Percentiles rank a stretch among this genome's conserved stretches.
Conservation (phyloP, 2,113 vertebrate species). For the Rallus limicola region DNA sequence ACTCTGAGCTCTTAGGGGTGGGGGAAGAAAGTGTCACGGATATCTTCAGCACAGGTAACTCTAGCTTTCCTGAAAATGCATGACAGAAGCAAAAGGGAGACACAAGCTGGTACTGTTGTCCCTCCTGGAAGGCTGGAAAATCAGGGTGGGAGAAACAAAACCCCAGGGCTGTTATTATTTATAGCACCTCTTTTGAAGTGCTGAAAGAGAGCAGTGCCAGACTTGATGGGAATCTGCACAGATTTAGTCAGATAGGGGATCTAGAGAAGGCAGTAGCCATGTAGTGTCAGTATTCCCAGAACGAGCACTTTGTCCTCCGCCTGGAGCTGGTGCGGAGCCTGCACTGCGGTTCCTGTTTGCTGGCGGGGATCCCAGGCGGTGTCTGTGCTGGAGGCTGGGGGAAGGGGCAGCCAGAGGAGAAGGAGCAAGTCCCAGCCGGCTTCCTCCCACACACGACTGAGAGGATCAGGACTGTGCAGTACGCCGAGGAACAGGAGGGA, state of each 20-base stretch:
- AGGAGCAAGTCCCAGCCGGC: not conserved
- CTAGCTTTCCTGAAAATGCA: not conserved
- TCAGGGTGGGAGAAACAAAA: not conserved
- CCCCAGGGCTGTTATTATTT: not conserved
- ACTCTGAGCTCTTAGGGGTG: no score
- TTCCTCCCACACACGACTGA: fast-evolving
- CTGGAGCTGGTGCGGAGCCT: not conserved
- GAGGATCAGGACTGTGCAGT: not conserved
- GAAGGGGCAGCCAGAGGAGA: not conserved
- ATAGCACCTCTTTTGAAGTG: not conserved
- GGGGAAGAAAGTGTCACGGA: not conserved
- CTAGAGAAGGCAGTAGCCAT: not conserved
- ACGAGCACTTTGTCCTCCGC: constrained; percentile 23
- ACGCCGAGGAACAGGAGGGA: not conserved
- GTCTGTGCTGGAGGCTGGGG: not conserved
- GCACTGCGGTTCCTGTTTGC: not conserved
- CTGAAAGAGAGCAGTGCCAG: not conserved
- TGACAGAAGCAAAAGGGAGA: not conserved
- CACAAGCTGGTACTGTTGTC: not conserved
- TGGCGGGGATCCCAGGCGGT: not conserved
- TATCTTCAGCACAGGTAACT: not conserved
- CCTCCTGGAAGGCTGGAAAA: not conserved
- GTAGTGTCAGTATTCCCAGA: not conserved
- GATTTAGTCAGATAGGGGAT: not conserved
- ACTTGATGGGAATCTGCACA: not conserved